phyloP scores from a whole-genome alignment of 1,140 invertebrate species.

The Magallana gigas region DNA sequence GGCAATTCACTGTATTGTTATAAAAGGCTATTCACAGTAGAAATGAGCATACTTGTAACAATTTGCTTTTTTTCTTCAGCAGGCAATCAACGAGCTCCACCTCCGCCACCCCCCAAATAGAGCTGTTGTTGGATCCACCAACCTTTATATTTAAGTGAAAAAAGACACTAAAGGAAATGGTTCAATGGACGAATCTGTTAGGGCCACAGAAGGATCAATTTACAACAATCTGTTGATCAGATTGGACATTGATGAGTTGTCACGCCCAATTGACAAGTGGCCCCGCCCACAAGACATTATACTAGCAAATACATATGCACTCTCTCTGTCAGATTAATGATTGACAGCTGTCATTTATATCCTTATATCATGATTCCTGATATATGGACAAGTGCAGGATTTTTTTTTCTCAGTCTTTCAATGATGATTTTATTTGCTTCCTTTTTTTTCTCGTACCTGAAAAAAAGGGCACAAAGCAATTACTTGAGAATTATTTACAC shows the following conservation, averaged over 20 bases:
- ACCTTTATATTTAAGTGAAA: not conserved
- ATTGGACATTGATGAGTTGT: not conserved
- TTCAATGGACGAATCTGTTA: no score
- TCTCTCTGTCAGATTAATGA: not conserved
- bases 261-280: not conserved
- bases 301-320: not conserved
- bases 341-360: not conserved
- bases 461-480: not conserved
- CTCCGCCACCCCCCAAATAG: slow-evolving; percentile 6
- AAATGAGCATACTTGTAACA: no score
- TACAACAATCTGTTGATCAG: slow-evolving; percentile 8
- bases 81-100: slow-evolving; percentile 15
- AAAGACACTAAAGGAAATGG: not conserved
- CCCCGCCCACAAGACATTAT: not conserved
- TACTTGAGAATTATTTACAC: not conserved
- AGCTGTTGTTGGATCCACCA: not conserved
- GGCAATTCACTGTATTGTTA: no score
- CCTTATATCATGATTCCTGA: slow-evolving; percentile 22
- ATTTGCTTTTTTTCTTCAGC: not conserved
- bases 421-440: not conserved
- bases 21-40: no score
- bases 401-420: slow-evolving; percentile 36
- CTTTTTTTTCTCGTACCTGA: not conserved
- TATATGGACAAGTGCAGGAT: not conserved
- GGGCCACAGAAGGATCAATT: not conserved